phyloP scores from a whole-genome alignment of 1,140 invertebrate genomes.

The Dreissena rostriformis region DNA sequence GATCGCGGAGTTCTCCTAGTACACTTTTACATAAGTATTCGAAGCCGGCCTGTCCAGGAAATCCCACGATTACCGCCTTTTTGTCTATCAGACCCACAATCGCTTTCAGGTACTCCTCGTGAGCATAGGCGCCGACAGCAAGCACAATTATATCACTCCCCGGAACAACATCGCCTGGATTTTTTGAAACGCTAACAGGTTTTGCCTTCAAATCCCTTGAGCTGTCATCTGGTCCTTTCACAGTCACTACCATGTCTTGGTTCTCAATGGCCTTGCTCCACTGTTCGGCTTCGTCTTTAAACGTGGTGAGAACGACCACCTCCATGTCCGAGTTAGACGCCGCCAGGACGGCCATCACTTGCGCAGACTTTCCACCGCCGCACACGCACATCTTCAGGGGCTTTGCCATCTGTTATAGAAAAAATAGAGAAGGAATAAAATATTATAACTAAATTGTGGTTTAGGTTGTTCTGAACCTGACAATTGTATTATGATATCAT shows the following conservation, averaged over 20 bases:
- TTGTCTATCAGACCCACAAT: conserved; percentile 58
- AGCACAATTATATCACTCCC: conserved; percentile 62
- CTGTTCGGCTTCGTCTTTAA: conserved; percentile 67
- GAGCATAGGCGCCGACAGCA: conserved; percentile 60
- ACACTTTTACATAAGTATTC: conserved; percentile 66
- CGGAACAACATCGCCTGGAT: conserved; percentile 50
- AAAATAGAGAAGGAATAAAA: background rate
- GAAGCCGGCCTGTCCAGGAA: conserved; percentile 64
- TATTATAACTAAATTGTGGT: background rate
- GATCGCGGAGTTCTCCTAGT: conserved; percentile 54
- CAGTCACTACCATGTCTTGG: conserved; percentile 55
- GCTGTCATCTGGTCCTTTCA: conserved; percentile 43
- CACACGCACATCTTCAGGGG: conserved; percentile 59
- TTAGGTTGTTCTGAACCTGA: no score
- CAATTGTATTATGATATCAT: no score
- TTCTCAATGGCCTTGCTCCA: conserved; percentile 62
- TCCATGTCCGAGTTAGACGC: conserved; percentile 61
- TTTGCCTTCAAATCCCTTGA: conserved; percentile 44
- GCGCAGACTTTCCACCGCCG: conserved; percentile 71
- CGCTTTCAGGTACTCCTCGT: conserved; percentile 65
- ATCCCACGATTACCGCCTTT: conserved; percentile 45
- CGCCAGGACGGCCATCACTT: conserved; percentile 66
- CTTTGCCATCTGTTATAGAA: conserved; percentile 9
- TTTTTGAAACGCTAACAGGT: conserved; percentile 58
- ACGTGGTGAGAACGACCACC: conserved; percentile 61